phyloP scores from a whole-genome alignment of 2,113 vertebrate species.

The Struthidea cinerea region DNA sequence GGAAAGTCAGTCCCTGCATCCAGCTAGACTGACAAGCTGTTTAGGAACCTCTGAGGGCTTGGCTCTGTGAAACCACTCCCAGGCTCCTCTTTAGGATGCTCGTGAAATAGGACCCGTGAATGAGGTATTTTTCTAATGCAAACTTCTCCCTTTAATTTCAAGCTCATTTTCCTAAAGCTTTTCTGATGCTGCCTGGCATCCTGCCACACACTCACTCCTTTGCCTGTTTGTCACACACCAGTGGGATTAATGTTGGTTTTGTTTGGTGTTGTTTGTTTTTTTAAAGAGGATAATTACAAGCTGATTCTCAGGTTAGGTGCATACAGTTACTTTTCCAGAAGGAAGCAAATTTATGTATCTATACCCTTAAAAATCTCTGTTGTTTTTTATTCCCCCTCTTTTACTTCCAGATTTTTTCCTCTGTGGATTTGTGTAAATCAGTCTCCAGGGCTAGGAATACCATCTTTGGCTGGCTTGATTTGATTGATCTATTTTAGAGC shows the following conservation, averaged over 20 bases:
- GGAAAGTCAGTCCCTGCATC: neutral
- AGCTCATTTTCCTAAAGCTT: neutral
- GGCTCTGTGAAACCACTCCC: neutral
- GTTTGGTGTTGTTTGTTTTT: neutral
- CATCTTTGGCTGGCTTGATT: neutral
- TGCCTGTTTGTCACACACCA: neutral
- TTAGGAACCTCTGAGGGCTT: neutral
- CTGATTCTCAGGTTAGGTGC: neutral
- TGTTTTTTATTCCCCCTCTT: neutral
- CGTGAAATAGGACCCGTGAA: neutral
- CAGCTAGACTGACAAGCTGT: neutral
- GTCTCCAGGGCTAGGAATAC: neutral
- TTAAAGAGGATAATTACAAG: slow-evolving; percentile 32
- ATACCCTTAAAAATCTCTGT: neutral
- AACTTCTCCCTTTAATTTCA: neutral
- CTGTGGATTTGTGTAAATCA: slow-evolving; percentile 6
- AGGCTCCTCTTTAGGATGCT: neutral
- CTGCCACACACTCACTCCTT: neutral
- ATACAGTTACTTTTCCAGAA: neutral
- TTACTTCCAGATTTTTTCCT: neutral
- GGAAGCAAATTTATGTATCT: neutral
- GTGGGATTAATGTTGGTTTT: neutral
- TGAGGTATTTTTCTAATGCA: neutral
- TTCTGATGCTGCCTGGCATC: neutral
- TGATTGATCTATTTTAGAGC: neutral